Conservation (phyloP, 1,140 invertebrate species). For the Sesamia nonagrioides region DNA sequence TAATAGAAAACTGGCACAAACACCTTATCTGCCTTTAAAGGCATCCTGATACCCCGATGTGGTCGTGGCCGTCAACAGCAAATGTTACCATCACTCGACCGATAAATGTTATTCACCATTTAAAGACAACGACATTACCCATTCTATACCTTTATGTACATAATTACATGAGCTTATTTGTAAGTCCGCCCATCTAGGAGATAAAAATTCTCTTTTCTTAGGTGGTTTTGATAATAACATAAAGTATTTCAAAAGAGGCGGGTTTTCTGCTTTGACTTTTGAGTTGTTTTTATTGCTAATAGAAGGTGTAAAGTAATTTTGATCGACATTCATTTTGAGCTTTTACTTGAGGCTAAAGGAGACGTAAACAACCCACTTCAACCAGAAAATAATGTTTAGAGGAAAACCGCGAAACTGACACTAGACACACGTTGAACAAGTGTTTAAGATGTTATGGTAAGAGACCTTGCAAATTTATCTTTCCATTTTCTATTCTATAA, state of each 20-base stretch:
- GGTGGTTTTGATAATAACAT: background rate
- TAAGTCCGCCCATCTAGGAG: constrained; percentile 13
- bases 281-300: background rate
- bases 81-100: constrained; percentile 35
- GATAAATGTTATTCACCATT: constrained; percentile 40
- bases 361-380: no score
- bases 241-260: background rate
- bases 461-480: no score
- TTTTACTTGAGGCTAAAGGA: background rate
- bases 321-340: background rate
- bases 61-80: constrained; percentile 18
- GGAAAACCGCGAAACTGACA: no score
- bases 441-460: no score
- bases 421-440: no score
- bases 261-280: background rate
- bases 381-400: no score
- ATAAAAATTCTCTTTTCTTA: constrained; percentile 30
- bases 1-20: constrained; percentile 31
- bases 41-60: constrained; percentile 30
- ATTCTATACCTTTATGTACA: constrained; percentile 39
- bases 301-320: background rate
- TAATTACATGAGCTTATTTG: constrained; percentile 42
- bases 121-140: constrained; percentile 3
- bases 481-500: background rate
- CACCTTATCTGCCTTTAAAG: constrained; percentile 38